Conservation (phyloP, 1,140 invertebrate species). For the Daktulosphaira vitifoliae region DNA sequence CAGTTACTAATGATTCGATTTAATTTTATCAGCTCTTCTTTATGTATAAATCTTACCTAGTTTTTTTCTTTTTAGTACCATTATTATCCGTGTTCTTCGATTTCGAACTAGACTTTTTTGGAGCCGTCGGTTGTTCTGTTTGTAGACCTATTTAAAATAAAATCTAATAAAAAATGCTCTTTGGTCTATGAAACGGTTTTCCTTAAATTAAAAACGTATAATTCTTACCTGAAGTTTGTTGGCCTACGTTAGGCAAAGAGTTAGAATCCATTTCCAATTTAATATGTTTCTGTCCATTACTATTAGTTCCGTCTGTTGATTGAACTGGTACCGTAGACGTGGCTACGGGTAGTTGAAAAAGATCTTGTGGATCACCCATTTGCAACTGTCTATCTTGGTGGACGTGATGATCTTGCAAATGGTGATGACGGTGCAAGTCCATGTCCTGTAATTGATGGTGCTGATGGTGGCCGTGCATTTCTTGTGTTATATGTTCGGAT, state of each 20-base stretch:
- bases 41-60: slow-evolving; percentile 53
- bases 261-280: slow-evolving; percentile 14
- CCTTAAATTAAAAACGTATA: too few relatives aligned
- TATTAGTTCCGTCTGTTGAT: neutral
- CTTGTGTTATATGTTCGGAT: neutral
- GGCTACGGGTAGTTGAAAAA: slow-evolving; percentile 1
- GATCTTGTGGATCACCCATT: slow-evolving; percentile 12
- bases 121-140: neutral
- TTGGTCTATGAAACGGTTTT: too few relatives aligned
- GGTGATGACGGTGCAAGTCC: slow-evolving; percentile 19
- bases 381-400: slow-evolving; percentile 21
- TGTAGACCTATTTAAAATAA: neutral
- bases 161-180: too few relatives aligned
- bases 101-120: slow-evolving; percentile 36
- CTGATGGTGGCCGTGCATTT: slow-evolving; percentile 7
- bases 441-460: slow-evolving; percentile 21
- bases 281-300: slow-evolving; percentile 2
- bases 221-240: neutral
- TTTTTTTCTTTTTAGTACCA: slow-evolving; percentile 88
- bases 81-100: slow-evolving; percentile 63
- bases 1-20: neutral
- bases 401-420: neutral
- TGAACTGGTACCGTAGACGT: slow-evolving; percentile 10
- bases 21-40: neutral
- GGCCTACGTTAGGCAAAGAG: neutral